These are phyloP conservation scores for Drosophila cognata DNA, from an alignment of 2,888 invertebrate genomes.

Conservation along the genomic window DNA sequence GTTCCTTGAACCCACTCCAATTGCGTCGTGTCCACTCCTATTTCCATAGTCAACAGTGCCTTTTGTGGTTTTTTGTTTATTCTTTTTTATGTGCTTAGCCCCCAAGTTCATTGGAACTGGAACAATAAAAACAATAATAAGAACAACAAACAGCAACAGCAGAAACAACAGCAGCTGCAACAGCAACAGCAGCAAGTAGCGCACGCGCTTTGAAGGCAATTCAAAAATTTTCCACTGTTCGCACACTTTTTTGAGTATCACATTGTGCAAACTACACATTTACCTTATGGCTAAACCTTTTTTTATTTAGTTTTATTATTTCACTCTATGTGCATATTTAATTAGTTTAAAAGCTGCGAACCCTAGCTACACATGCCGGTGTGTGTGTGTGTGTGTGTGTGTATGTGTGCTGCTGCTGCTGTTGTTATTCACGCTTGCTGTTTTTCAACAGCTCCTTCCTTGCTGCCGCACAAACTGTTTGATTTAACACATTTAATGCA, in stretches of 20 bases:
- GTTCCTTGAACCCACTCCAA: neutral
- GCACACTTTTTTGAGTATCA: slow-evolving; percentile 22
- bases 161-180: neutral
- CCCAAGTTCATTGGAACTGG: slow-evolving; percentile 33
- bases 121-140: slow-evolving; percentile 13
- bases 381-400: neutral
- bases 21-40: neutral
- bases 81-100: slow-evolving; percentile 6
- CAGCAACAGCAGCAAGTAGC: slow-evolving; percentile 11
- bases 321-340: slow-evolving; percentile 56
- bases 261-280: slow-evolving; percentile 21
- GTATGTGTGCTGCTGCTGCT: neutral
- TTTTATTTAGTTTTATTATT: slow-evolving; percentile 18
- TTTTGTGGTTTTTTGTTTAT: slow-evolving; percentile 11
- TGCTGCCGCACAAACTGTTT: slow-evolving; percentile 38
- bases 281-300: slow-evolving; percentile 23
- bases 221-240: slow-evolving; percentile 62
- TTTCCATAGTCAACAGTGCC: slow-evolving; percentile 38
- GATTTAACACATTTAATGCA: slow-evolving; percentile 59
- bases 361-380: neutral
- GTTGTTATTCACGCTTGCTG: neutral
- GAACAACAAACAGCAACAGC: neutral
- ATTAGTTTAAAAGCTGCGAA: slow-evolving; percentile 37
- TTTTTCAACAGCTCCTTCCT: neutral
- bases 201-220: slow-evolving; percentile 24